These are phyloP conservation scores for Heliconius ismenius DNA, from an alignment of 2,888 invertebrate genomes.

Conservation along the genomic window DNA sequence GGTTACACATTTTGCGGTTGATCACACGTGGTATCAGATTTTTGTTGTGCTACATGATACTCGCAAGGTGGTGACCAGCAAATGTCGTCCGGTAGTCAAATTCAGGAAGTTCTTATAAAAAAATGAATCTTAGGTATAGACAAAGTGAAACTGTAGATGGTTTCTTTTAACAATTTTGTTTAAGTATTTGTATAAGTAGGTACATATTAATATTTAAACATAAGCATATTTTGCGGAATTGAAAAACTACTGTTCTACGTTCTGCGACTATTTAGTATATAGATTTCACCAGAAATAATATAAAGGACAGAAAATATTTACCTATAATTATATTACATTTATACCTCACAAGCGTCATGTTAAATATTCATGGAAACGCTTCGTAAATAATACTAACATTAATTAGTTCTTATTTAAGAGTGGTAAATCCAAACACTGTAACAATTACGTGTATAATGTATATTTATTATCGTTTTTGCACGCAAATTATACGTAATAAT, in stretches of 20 bases:
- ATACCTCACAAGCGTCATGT: not conserved
- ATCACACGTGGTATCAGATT: conserved; percentile 14
- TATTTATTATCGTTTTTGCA: not conserved
- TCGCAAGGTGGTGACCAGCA: conserved; percentile 5
- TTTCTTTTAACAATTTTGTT: too few species aligned
- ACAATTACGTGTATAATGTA: not conserved
- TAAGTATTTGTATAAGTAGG: too few species aligned
- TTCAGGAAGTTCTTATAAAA: conserved; percentile 19
- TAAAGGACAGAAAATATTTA: not conserved
- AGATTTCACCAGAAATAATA: not conserved
- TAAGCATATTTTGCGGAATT: too few species aligned
- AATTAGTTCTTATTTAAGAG: conserved; percentile 13
- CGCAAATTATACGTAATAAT: conserved; percentile 1
- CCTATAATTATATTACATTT: not conserved
- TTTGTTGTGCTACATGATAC: conserved; percentile 30
- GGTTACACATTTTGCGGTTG: conserved; percentile 30
- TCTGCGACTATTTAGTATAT: not conserved
- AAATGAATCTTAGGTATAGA: not conserved
- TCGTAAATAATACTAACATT: not conserved
- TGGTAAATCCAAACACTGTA: conserved; percentile 6
- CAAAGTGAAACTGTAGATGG: not conserved
- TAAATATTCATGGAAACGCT: conserved; percentile 1
- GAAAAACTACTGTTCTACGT: too few species aligned
- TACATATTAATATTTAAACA: too few species aligned
- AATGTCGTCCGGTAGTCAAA: not conserved